phyloP scores from a whole-genome alignment of 2,797 vertebrate genomes.

The Alosa sapidissima region DNA sequence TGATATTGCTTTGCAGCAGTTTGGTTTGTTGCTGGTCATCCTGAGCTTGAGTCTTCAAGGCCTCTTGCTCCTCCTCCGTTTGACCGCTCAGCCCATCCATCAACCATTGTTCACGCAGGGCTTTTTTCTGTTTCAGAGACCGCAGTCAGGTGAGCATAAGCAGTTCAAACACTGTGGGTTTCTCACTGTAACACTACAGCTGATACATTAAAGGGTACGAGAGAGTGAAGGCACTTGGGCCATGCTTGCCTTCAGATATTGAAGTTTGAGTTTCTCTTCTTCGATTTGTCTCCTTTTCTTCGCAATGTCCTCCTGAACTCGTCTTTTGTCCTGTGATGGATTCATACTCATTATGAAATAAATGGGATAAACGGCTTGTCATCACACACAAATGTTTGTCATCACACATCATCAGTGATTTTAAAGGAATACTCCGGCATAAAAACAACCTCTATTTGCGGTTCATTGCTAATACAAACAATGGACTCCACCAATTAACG shows the following conservation, averaged over 20 bases:
- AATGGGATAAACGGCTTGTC: neutral
- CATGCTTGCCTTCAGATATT: constrained; percentile 84
- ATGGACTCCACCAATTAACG: too few relatives aligned
- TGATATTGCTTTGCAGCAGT: constrained; percentile 82
- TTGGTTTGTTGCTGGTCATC: constrained; percentile 80
- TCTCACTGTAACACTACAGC: neutral
- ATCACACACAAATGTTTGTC: neutral
- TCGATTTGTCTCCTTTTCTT: constrained; percentile 88
- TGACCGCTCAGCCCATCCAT: constrained; percentile 87
- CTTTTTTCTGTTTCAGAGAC: constrained; percentile 83
- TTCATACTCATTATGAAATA: constrained; percentile 27
- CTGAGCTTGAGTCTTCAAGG: constrained; percentile 82
- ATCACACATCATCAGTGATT: neutral
- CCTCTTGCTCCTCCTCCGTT: constrained; percentile 85
- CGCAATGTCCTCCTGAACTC: constrained; percentile 90
- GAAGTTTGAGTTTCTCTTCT: constrained; percentile 91
- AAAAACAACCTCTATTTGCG: too few relatives aligned
- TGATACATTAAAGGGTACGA: neutral
- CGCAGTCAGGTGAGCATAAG: neutral
- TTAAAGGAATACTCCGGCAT: neutral
- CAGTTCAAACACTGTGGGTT: neutral
- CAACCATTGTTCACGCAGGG: constrained; percentile 92
- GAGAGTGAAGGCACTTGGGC: neutral
- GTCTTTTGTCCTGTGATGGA: constrained; percentile 87
- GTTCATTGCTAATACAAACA: too few relatives aligned